phyloP scores from a whole-genome alignment of 1,140 invertebrate genomes.

The Pygmarrhopalites habei region DNA sequence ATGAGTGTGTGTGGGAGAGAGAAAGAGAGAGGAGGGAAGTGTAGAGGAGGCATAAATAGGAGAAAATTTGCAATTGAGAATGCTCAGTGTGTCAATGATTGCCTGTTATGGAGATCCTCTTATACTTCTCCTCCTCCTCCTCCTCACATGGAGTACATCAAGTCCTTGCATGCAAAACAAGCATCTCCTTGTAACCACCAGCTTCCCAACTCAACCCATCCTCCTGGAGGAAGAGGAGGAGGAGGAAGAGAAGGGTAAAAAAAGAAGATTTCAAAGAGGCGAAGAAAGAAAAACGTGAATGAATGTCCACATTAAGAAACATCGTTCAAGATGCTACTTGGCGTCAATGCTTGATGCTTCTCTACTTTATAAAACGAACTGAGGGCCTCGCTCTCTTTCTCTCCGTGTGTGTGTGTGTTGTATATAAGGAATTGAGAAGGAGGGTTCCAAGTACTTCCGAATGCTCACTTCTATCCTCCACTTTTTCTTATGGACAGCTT shows the following conservation, averaged over 20 bases:
- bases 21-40: constrained; percentile 6
- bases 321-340: background rate
- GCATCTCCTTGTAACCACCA: too few species aligned
- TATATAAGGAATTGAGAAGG: too few species aligned
- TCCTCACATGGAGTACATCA: background rate
- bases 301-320: constrained; percentile 3
- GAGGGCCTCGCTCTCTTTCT: too few species aligned
- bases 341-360: background rate
- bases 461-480: too few species aligned
- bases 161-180: background rate
- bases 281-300: background rate
- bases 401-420: too few species aligned
- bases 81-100: constrained; percentile 20
- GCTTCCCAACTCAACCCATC: background rate
- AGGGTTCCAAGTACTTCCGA: too few species aligned
- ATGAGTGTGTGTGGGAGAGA: constrained; percentile 3
- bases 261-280: background rate
- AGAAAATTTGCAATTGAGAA: constrained; percentile 22
- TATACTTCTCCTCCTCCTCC: background rate
- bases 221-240: background rate
- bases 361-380: too few species aligned
- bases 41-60: constrained; percentile 16
- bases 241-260: too few species aligned
- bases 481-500: too few species aligned
- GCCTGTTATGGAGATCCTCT: constrained; percentile 13